phyloP scores from a whole-genome alignment of 2,888 invertebrate genomes.

The Brachycybe producta region DNA sequence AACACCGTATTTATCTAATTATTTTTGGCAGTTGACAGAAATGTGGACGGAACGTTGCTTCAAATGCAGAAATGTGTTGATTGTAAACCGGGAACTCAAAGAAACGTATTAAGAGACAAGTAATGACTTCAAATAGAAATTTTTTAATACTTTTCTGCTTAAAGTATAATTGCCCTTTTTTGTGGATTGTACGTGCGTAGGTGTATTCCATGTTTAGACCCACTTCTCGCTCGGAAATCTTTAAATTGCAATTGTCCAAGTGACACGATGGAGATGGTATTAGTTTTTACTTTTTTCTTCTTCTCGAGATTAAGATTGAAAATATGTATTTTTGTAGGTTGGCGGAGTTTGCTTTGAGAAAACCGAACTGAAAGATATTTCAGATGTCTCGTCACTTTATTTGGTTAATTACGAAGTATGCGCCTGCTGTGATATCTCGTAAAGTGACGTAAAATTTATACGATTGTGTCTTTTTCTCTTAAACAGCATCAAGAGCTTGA shows the following conservation, averaged over 20 bases:
- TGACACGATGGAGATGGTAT: background rate
- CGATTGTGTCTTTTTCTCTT: background rate
- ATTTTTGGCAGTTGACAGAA: constrained; percentile 8
- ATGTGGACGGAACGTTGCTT: constrained; percentile 2
- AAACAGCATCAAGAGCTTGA: constrained; percentile 5
- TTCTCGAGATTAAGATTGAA: no score
- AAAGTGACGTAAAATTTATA: background rate
- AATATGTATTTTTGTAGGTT: no score
- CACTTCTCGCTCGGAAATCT: constrained; percentile 4
- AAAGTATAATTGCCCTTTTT: no score
- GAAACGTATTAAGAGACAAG: constrained; percentile 1
- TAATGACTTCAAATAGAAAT: background rate
- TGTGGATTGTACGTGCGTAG: no score
- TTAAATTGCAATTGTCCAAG: constrained; percentile 6
- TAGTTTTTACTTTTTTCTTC: background rate
- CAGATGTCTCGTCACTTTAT: constrained; percentile 11
- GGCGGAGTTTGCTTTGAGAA: constrained; percentile 12
- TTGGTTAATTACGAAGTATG: constrained; percentile 10
- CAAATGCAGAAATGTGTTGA: background rate
- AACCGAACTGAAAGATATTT: constrained; percentile 8
- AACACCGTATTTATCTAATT: no score
- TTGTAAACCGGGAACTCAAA: constrained; percentile 8
- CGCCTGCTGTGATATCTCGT: background rate
- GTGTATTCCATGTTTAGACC: constrained; percentile 12
- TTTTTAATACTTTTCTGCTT: background rate